These are phyloP conservation scores for Tolypeutes matacus DNA, from an alignment of 2,797 vertebrate genomes.

Conservation along the genomic window DNA sequence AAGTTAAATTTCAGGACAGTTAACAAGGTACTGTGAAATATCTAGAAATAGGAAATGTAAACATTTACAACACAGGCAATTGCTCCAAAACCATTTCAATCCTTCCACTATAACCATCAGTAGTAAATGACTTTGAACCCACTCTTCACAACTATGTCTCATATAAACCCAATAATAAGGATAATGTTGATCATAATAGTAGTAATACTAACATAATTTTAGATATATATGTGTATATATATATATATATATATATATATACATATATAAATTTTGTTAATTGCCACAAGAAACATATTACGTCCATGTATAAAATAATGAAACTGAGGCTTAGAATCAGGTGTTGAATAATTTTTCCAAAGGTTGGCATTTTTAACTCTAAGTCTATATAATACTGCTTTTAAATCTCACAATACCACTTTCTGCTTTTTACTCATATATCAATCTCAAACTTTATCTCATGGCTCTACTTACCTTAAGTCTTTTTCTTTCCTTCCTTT, in stretches of 20 bases:
- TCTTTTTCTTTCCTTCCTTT: not conserved
- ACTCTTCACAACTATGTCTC: not conserved
- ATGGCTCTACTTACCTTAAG: not conserved
- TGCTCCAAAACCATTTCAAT: not conserved
- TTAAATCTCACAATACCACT: not conserved
- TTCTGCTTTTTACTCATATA: not conserved
- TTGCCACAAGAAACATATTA: too few relatives aligned
- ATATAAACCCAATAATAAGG: not conserved
- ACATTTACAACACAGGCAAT: not conserved
- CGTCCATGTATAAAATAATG: too few relatives aligned
- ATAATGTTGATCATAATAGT: not conserved
- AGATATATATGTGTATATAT: not conserved
- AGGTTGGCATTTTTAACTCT: not conserved
- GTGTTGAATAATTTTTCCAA: not conserved
- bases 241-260: not conserved
- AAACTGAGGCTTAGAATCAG: not conserved
- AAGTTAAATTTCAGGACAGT: not conserved
- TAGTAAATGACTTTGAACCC: not conserved
- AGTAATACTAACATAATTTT: not conserved
- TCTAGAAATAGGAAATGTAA: constrained; percentile 31
- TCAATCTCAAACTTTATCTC: not conserved
- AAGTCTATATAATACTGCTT: not conserved
- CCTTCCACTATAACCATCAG: not conserved
- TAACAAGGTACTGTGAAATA: not conserved
- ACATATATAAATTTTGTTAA: too few relatives aligned